Evolutionary conservation across 2,797 vertebrate species (phyloP).

Genomic region (Nannoperca obscura): DNA sequence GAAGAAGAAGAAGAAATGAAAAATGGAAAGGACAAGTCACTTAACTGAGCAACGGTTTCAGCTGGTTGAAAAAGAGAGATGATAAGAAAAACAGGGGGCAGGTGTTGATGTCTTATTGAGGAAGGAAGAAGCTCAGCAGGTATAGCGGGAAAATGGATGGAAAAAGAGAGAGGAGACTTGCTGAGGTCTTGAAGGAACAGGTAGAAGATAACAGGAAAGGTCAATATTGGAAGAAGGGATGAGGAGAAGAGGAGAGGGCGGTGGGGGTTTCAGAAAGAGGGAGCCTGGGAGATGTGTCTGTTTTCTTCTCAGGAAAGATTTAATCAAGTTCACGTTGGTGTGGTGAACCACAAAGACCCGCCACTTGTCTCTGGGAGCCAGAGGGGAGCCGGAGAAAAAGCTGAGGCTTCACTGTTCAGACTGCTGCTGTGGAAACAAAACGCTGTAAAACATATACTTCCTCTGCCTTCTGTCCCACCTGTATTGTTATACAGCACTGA

Average conservation of each 20-base stretch:
- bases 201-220: constrained; percentile 47
- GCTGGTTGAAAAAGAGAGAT: constrained; percentile 9
- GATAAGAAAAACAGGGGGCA: constrained; percentile 11
- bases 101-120: constrained; percentile 22
- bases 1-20: not conserved
- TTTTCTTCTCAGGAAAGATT: constrained; percentile 75
- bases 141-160: constrained; percentile 29
- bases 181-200: constrained; percentile 39
- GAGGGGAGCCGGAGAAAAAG: constrained; percentile 61
- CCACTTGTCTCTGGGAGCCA: constrained; percentile 57
- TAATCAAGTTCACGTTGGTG: constrained; percentile 76
- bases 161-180: not conserved
- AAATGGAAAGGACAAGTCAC: constrained; percentile 13
- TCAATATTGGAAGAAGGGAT: constrained; percentile 54
- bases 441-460: constrained; percentile 10
- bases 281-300: constrained; percentile 55
- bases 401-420: constrained; percentile 59
- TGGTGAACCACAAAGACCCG: constrained; percentile 68
- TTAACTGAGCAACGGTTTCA: constrained; percentile 12
- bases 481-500: constrained; percentile 25
- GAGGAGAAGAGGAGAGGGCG: not conserved
- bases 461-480: constrained; percentile 10
- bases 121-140: constrained; percentile 19
- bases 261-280: not conserved
- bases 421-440: constrained; percentile 36